Conservation (phyloP, 1,140 invertebrate genomes). For the Diorhabda sublineata region DNA sequence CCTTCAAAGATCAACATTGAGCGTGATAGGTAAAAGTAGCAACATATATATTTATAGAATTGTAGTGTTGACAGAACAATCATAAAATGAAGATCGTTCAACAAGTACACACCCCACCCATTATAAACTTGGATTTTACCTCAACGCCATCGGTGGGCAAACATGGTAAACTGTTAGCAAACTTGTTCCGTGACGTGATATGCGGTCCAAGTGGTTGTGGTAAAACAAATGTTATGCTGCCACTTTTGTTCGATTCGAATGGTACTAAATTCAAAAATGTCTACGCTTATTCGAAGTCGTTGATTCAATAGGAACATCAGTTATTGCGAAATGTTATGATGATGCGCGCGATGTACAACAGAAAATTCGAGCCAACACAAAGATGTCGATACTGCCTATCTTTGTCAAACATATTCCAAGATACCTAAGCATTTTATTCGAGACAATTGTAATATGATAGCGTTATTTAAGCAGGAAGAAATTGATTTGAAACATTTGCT, state of each 20-base stretch:
- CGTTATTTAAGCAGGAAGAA: slow-evolving; percentile 48
- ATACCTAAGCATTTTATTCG: slow-evolving; percentile 47
- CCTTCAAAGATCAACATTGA: neutral
- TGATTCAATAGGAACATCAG: slow-evolving; percentile 31
- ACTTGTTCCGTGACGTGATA: neutral
- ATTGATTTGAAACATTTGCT: slow-evolving; percentile 44
- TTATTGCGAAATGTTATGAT: slow-evolving; percentile 23
- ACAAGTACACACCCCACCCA: neutral
- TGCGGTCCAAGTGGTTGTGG: slow-evolving; percentile 1
- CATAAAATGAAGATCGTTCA: neutral
- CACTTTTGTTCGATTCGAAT: slow-evolving; percentile 21
- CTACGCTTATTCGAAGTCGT: slow-evolving; percentile 25
- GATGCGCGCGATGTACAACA: neutral
- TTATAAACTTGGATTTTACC: neutral
- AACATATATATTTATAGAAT: neutral
- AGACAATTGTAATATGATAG: slow-evolving; percentile 46
- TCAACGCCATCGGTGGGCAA: neutral
- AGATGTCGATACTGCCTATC: slow-evolving; percentile 3
- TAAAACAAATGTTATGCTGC: slow-evolving; percentile 3
- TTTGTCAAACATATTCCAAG: slow-evolving; percentile 41
- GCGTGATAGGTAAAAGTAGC: neutral
- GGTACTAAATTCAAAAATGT: slow-evolving; percentile 12
- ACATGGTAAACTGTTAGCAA: neutral
- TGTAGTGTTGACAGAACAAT: neutral
- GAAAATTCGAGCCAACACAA: neutral